These are phyloP conservation scores for Elegia similella DNA, from an alignment of 2,888 invertebrate species.

Conservation along the genomic window DNA sequence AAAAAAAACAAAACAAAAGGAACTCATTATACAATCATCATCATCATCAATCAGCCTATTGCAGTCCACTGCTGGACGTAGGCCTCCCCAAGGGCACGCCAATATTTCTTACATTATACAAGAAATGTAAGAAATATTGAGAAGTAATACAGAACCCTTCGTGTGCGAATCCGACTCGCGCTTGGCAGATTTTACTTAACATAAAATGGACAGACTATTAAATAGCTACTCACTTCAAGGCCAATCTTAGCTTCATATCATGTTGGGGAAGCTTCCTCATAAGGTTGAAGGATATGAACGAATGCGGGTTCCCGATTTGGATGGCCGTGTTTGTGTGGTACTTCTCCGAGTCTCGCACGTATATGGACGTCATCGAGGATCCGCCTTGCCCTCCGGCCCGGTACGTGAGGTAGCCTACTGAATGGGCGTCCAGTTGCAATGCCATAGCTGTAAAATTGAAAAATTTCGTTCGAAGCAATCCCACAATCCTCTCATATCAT, in stretches of 20 bases:
- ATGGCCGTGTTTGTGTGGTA: slow-evolving; percentile 86
- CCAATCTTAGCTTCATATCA: slow-evolving; percentile 88
- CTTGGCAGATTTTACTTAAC: too few species aligned
- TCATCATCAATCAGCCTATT: too few species aligned
- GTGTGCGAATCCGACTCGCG: too few species aligned
- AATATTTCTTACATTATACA: too few species aligned
- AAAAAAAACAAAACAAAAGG: too few species aligned
- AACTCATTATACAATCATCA: too few species aligned
- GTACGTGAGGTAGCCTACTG: slow-evolving; percentile 93
- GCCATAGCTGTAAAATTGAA: slow-evolving; percentile 84
- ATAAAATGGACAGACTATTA: neutral
- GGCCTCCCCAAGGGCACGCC: too few species aligned
- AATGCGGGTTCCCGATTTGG: slow-evolving; percentile 91
- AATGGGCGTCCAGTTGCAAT: slow-evolving; percentile 92
- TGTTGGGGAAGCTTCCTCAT: slow-evolving; percentile 90
- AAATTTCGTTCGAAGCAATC: too few species aligned
- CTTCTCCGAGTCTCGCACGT: slow-evolving; percentile 89
- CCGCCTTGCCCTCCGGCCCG: slow-evolving; percentile 84
- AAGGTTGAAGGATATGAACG: slow-evolving; percentile 88
- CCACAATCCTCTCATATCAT: too few species aligned
- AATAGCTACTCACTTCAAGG: slow-evolving; percentile 86
- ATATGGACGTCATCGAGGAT: slow-evolving; percentile 90
- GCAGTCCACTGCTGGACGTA: too few species aligned
- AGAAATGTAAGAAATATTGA: too few species aligned
- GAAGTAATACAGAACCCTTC: too few species aligned